Evolutionary conservation across 1,140 invertebrate species (phyloP), one percentile per base, ranked within the genome.

Genomic region (Vanessa atalanta): DNA sequence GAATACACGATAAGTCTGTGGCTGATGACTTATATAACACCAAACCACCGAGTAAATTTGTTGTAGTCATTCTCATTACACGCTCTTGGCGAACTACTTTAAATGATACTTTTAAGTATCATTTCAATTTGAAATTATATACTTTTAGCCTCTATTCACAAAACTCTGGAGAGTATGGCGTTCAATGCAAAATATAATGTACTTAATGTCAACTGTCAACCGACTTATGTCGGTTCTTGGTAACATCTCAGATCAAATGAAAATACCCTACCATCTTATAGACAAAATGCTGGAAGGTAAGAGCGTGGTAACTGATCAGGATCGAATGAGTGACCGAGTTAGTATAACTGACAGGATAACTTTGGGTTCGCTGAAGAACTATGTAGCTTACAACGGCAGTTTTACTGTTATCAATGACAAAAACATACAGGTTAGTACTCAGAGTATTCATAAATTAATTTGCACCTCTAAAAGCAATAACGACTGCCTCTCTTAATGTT

Each of bases 141-240:
- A 6, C 63, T 73, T 64, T 15, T 81, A 96, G 95, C 95, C 95
- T 1, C 89, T 95, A 50, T 96, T 96, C 81, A 91, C 93, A 43
- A 93, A 94, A 73, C 78, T 96, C 5, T 94, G 95, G 78, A 84
- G 94, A 51, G 92, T 94, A 8, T 96, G 95, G 95, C 89, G 94
- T 11, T 86, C 90, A 15, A 91, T 96, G 77, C 95, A 96, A 81
- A 94, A 95, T 75, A 93, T 95, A 65, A 94, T 95, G 74, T 93
- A 94, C 20, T 85, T 95, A n/a, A 82, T 96, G 51, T 94, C 94
- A n/a, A 93, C 93, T 14, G 88, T 95, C 3, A 95, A 94, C 77
- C 90, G 92, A 3, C 92, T 95, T 5, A 91, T 94, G 64, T 91
- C 87, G 47, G 88, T 93, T 60, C 68, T 95, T 37, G 87, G 94